phyloP scores from a whole-genome alignment of 2,797 vertebrate species.

The Tenualosa ilisha region DNA sequence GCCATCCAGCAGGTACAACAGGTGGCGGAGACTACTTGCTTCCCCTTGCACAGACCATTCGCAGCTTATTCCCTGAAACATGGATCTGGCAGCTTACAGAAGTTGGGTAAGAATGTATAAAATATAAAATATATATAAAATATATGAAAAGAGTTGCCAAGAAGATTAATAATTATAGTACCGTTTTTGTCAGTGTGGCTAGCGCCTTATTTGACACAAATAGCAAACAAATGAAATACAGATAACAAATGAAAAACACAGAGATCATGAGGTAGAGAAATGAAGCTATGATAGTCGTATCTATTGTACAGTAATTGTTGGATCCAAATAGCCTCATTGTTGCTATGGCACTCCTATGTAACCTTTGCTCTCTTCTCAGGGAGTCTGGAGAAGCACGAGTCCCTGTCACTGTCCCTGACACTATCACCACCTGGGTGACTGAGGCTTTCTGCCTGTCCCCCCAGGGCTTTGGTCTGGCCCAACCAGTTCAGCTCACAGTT shows the following conservation, averaged over 20 bases:
- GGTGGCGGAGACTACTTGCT: not conserved
- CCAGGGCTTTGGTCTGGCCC: slow-evolving; percentile 75
- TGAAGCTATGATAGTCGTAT: too few species aligned
- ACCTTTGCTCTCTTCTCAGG: slow-evolving; percentile 25
- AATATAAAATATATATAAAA: too few species aligned
- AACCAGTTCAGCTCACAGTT: slow-evolving; percentile 63
- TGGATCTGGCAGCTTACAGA: slow-evolving; percentile 72
- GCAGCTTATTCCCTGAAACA: slow-evolving; percentile 69
- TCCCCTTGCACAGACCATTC: slow-evolving; percentile 43
- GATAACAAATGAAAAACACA: too few species aligned
- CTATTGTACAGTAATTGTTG: too few species aligned
- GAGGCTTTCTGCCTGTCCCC: slow-evolving; percentile 53
- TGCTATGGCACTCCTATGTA: not conserved
- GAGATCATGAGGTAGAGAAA: too few species aligned
- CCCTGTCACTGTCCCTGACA: slow-evolving; percentile 49
- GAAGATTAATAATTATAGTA: not conserved
- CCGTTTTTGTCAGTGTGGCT: too few species aligned
- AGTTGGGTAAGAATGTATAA: slow-evolving; percentile 61
- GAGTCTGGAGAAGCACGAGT: slow-evolving; percentile 43
- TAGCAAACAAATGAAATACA: too few species aligned
- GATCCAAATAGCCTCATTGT: too few species aligned
- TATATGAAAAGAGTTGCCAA: not conserved
- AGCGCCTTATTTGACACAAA: not conserved
- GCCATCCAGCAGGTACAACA: too few species aligned
- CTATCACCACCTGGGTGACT: slow-evolving; percentile 49